phyloP scores from a whole-genome alignment of 2,888 invertebrate species.

The Synergus japonicus region DNA sequence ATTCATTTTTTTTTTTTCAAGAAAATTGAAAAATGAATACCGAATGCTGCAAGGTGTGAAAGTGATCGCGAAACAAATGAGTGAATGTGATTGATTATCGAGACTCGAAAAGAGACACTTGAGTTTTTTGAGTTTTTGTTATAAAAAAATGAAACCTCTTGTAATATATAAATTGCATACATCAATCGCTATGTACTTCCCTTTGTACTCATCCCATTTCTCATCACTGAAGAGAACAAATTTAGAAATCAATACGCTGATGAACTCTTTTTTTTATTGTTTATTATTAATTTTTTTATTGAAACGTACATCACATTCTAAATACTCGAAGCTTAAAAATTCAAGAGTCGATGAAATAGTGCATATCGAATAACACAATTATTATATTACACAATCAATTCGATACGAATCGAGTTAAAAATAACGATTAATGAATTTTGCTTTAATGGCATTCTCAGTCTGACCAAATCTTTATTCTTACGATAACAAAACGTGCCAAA shows the following conservation, averaged over 20 bases:
- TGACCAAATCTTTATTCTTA: conserved; percentile 40
- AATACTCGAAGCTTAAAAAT: background rate
- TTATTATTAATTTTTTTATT: conserved; percentile 48
- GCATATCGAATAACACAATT: conserved; percentile 35
- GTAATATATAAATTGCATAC: conserved; percentile 67
- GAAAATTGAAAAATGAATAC: conserved; percentile 43
- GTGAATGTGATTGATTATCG: conserved; percentile 44
- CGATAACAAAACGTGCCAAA: conserved; percentile 54
- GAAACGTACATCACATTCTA: conserved; percentile 27
- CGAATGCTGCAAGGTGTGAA: conserved; percentile 37
- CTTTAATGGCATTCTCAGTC: conserved; percentile 24
- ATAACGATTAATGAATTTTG: background rate
- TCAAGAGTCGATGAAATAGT: conserved; percentile 29
- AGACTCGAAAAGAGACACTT: conserved; percentile 48
- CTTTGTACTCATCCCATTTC: conserved; percentile 40
- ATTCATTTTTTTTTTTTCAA: conserved; percentile 43
- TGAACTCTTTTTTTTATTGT: conserved; percentile 3
- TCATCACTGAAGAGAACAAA: background rate
- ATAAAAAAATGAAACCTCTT: conserved; percentile 59
- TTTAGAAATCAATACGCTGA: background rate
- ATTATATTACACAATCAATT: conserved; percentile 15
- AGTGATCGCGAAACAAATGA: conserved; percentile 45
- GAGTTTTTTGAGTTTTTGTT: conserved; percentile 53
- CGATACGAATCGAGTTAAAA: background rate
- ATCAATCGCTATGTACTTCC: conserved; percentile 60